phyloP scores from a whole-genome alignment of 1,140 invertebrate species.

The Bilobella aurantiaca region DNA sequence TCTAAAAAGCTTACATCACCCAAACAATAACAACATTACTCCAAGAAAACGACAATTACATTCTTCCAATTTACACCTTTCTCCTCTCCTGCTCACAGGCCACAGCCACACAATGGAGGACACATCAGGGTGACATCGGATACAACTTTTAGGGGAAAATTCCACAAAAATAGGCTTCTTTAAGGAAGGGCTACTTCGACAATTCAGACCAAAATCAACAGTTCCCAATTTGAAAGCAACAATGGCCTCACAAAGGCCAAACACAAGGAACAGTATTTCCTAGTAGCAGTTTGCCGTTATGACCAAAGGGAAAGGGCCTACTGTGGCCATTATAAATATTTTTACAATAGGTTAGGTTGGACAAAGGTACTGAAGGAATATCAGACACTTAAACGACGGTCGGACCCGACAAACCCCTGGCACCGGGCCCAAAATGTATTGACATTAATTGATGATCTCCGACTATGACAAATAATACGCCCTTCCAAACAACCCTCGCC shows the following conservation, averaged over 20 bases:
- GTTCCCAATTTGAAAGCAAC: no score
- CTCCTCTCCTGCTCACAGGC: not conserved
- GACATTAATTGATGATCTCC: slow-evolving; percentile 5
- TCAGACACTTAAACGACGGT: not conserved
- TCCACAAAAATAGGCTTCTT: not conserved
- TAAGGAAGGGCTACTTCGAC: not conserved
- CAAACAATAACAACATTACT: not conserved
- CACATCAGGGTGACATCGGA: no score
- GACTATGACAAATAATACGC: not conserved
- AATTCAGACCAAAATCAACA: not conserved
- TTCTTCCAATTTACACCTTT: not conserved
- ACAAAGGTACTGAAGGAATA: no score
- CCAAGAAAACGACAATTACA: not conserved
- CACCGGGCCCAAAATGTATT: not conserved
- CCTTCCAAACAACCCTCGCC: not conserved
- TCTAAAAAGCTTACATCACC: not conserved
- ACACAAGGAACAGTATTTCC: no score
- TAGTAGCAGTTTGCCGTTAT: no score
- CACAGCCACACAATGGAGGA: not conserved
- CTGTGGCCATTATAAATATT: no score
- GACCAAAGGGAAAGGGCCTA: no score
- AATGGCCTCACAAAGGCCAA: no score
- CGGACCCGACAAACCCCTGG: not conserved
- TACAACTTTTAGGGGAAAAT: no score
- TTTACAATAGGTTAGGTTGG: no score